These are phyloP conservation scores for Leptinotarsa texana DNA, from an alignment of 1,140 invertebrate genomes.

Conservation along the genomic window DNA sequence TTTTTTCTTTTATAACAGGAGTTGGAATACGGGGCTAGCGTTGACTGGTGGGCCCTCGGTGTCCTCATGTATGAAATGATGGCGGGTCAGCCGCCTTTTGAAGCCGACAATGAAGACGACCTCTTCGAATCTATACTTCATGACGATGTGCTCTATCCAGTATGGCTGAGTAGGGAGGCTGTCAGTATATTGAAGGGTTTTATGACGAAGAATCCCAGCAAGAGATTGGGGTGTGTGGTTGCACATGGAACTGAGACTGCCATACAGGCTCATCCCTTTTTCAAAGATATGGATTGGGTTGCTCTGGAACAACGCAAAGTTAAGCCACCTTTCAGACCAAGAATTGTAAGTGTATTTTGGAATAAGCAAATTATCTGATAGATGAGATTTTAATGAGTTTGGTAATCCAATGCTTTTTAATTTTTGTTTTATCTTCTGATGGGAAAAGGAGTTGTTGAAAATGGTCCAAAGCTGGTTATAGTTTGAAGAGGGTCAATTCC, in stretches of 20 bases:
- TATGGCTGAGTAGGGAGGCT: conserved; percentile 95
- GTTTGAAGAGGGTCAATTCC: no score
- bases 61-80: conserved; percentile 99
- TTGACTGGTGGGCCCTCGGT: conserved; percentile 99
- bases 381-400: no score
- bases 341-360: conserved; percentile 79
- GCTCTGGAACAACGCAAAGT: conserved; percentile 87
- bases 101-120: conserved; percentile 99
- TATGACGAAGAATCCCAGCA: conserved; percentile 97
- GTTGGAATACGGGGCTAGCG: conserved; percentile 94
- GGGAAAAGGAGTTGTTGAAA: no score
- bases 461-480: no score
- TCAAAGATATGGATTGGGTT: conserved; percentile 95
- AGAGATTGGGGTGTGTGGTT: conserved; percentile 89
- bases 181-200: conserved; percentile 94
- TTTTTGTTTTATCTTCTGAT: no score
- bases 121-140: conserved; percentile 98
- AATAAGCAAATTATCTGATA: neutral
- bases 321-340: conserved; percentile 96
- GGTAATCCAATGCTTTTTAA: no score
- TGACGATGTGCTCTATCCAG: conserved; percentile 97
- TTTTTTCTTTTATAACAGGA: conserved; percentile 67
- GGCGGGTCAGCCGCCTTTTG: conserved; percentile 98
- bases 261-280: conserved; percentile 93
- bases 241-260: conserved; percentile 76